Evolutionary conservation across 2,888 invertebrate species (phyloP), one percentile per base, ranked within the genome.

Genomic region (Endomychus coccineus): DNA sequence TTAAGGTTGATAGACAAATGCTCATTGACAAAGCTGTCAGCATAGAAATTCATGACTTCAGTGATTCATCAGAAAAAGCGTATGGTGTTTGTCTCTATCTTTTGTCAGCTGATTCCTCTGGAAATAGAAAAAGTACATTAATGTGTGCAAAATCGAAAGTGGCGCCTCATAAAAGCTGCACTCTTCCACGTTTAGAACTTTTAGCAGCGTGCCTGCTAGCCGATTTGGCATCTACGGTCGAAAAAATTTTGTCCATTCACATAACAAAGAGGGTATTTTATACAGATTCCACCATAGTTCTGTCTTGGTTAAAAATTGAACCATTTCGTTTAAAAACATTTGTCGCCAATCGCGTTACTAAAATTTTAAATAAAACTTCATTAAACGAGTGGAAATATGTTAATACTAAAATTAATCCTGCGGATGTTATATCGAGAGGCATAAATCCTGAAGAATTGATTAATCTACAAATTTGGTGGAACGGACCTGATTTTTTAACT

Each of bases 1-100:
- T 34, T 2, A 14, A 28, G 16, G 21, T 34, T 7, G 15, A 16
- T 10, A 30, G 34, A 28, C 7, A 12, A 3, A 10, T 27, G n/a
- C 2, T 28, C 9, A 13, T 11, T 11, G 13, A 27, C 6, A 19
- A 19, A 6, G 21, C 21, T 19, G 21, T 7, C n/a, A 7, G 6
- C n/a, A 19, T 19, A 7, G 21, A 19, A 19, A 7, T 19, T 7
- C 21, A 19, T 19, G 21, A n/a, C 6, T 19, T 19, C n/a, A 7
- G 21, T 19, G 21, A 19, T 9, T 6, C 21, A 19, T 19, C 21
- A 19, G 6, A 19, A 19, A 19, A 19, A n/a, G 21, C 21, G 10
- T 25, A 25, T 9, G 25, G 25, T 9, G 25, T 10, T 10, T 19
- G 21, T n/a, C 6, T 19, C n/a, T 19, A 19, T 19, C 6, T 19